Evolutionary conservation across 2,888 invertebrate genomes (phyloP).

Genomic region (Hypena proboscidalis): DNA sequence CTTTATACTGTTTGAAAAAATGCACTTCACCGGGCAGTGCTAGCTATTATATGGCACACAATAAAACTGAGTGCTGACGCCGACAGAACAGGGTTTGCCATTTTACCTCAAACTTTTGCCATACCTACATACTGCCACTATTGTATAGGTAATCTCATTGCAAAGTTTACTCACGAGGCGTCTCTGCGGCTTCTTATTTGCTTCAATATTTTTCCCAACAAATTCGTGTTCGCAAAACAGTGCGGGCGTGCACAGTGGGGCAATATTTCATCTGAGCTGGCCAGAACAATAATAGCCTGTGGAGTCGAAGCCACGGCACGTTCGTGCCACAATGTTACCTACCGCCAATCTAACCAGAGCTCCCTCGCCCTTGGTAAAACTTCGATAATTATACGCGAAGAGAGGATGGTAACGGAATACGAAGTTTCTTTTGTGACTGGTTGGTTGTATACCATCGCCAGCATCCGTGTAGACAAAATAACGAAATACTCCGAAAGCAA

Average conservation of each 20-base stretch:
- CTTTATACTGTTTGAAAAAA: no score
- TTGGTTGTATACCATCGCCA: slow-evolving; percentile 70
- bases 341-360: slow-evolving; percentile 61
- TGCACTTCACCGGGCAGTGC: no score
- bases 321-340: slow-evolving; percentile 80
- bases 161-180: slow-evolving; percentile 69
- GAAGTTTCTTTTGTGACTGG: slow-evolving; percentile 58
- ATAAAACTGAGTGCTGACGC: slow-evolving; percentile 11
- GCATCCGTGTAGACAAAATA: slow-evolving; percentile 85
- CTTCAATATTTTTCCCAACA: slow-evolving; percentile 77
- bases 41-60: slow-evolving; percentile 8
- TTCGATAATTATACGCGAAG: slow-evolving; percentile 42
- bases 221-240: slow-evolving; percentile 79
- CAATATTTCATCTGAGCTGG: slow-evolving; percentile 84
- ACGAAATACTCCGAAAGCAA: slow-evolving; percentile 83
- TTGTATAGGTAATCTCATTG: slow-evolving; percentile 53
- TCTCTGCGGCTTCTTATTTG: slow-evolving; percentile 73
- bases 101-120: slow-evolving; percentile 25
- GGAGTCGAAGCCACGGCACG: slow-evolving; percentile 83
- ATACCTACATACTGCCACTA: slow-evolving; percentile 16
- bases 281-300: slow-evolving; percentile 83
- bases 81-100: slow-evolving; percentile 18
- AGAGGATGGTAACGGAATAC: slow-evolving; percentile 42
- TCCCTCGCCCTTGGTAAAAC: slow-evolving; percentile 47
- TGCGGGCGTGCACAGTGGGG: slow-evolving; percentile 79